These are phyloP conservation scores for Mamestra configurata DNA, from an alignment of 1,140 invertebrate species.

Conservation along the genomic window DNA sequence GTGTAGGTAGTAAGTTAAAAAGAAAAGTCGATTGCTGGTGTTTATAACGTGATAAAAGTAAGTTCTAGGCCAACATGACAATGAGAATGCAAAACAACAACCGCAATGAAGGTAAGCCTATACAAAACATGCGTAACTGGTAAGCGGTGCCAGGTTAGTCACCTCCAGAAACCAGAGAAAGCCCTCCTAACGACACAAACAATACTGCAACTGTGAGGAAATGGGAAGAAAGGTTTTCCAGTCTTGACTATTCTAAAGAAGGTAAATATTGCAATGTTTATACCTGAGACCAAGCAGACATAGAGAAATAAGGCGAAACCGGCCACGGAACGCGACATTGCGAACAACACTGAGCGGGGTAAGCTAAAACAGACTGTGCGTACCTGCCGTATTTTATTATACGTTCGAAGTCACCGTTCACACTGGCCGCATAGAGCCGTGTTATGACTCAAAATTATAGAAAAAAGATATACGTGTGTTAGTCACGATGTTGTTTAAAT, in stretches of 20 bases:
- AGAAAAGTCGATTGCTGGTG: too few species aligned
- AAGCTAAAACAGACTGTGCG: background rate
- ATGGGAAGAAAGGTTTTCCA: background rate
- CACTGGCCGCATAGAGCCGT: background rate
- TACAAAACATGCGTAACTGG: too few species aligned
- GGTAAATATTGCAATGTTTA: background rate
- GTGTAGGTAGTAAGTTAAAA: too few species aligned
- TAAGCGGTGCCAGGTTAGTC: too few species aligned
- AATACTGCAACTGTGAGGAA: background rate
- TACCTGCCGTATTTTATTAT: background rate
- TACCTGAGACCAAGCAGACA: background rate
- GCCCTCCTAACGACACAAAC: too few species aligned
- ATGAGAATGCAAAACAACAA: too few species aligned
- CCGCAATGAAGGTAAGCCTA: too few species aligned
- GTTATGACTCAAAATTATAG: background rate
- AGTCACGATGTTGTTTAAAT: too few species aligned
- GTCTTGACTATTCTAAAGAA: background rate
- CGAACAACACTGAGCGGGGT: background rate
- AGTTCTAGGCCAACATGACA: too few species aligned
- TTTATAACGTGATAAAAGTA: too few species aligned
- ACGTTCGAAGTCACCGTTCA: background rate
- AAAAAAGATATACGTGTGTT: background rate
- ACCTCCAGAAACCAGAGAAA: too few species aligned
- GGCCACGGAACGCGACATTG: constrained; percentile 12
- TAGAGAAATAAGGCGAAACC: background rate